Percentiles rank a stretch among this genome's conserved stretches.
Evolutionary conservation across 2,888 invertebrate species (phyloP).

Genomic region (Agrotis segetum): DNA sequence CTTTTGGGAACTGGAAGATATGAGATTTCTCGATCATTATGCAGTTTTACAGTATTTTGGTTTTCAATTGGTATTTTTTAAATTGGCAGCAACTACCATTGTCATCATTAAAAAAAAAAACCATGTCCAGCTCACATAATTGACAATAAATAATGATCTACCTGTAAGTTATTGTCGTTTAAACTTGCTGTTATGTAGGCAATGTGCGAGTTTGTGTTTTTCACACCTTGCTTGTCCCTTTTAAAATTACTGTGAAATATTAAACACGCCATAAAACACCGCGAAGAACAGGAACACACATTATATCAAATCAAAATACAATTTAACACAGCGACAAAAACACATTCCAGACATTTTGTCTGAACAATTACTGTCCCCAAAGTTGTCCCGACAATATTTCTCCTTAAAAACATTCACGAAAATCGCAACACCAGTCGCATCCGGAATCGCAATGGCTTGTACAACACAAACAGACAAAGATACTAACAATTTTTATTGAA

Average conservation of each 20-base stretch:
- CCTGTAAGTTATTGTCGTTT: neutral
- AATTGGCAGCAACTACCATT: too few species aligned
- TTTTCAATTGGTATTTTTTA: too few species aligned
- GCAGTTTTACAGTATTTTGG: too few species aligned
- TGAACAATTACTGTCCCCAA: slow-evolving; percentile 36
- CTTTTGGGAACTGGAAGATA: too few species aligned
- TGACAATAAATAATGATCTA: neutral
- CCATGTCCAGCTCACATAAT: neutral
- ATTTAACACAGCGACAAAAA: slow-evolving; percentile 34
- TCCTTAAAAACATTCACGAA: slow-evolving; percentile 51
- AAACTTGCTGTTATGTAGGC: neutral
- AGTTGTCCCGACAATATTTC: slow-evolving; percentile 33
- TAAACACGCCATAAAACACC: neutral
- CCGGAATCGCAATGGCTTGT: slow-evolving; percentile 57
- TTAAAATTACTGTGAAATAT: neutral
- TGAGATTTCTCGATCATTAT: too few species aligned
- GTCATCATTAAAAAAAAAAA: too few species aligned
- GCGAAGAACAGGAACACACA: slow-evolving; percentile 7
- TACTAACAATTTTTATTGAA: slow-evolving; percentile 72
- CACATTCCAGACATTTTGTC: slow-evolving; percentile 20
- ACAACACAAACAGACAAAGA: slow-evolving; percentile 67
- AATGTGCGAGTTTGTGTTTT: neutral
- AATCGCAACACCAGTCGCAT: slow-evolving; percentile 60
- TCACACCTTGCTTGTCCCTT: neutral
- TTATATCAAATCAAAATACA: slow-evolving; percentile 44